A percentile compares a stretch with the other conserved stretches of the same genome.
Evolutionary conservation across 2,113 vertebrate species (phyloP).

Genomic region (Uria lomvia): DNA sequence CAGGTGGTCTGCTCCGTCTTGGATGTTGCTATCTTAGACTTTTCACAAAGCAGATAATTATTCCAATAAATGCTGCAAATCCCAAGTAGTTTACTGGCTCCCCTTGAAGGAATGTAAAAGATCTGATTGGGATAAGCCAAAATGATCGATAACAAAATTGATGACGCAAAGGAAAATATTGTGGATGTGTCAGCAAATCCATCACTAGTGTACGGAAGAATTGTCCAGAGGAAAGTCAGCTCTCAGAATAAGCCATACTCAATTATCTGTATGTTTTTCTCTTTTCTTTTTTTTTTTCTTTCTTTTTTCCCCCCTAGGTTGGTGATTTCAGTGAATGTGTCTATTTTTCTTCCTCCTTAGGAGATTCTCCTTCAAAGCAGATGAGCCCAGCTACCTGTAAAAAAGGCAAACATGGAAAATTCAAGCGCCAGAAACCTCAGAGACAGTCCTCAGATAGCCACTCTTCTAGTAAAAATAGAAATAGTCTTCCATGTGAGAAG

Average conservation of each 20-base stretch:
- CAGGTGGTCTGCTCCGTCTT: neutral
- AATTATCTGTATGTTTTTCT: neutral
- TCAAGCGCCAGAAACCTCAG: constrained; percentile 76
- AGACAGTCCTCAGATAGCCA: constrained; percentile 64
- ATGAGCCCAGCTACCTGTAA: constrained; percentile 54
- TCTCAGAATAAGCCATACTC: neutral
- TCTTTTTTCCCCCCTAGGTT: accelerated
- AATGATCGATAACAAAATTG: neutral
- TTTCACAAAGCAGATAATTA: neutral
- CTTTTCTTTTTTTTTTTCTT: accelerated
- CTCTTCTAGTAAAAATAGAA: constrained; percentile 27
- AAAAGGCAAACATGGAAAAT: constrained; percentile 72
- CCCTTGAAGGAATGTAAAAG: neutral
- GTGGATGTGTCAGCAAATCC: neutral
- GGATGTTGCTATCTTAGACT: neutral
- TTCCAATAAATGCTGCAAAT: neutral
- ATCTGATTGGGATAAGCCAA: neutral
- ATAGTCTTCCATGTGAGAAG: constrained; percentile 1
- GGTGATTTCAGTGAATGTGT: neutral
- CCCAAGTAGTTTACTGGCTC: neutral
- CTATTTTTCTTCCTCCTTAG: constrained; percentile 47
- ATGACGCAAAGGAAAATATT: neutral
- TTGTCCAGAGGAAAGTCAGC: neutral
- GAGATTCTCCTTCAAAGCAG: constrained; percentile 57
- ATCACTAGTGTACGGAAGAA: neutral